Evolutionary conservation across 1,140 invertebrate species (phyloP).

Genomic region (Orussus abietinus): DNA sequence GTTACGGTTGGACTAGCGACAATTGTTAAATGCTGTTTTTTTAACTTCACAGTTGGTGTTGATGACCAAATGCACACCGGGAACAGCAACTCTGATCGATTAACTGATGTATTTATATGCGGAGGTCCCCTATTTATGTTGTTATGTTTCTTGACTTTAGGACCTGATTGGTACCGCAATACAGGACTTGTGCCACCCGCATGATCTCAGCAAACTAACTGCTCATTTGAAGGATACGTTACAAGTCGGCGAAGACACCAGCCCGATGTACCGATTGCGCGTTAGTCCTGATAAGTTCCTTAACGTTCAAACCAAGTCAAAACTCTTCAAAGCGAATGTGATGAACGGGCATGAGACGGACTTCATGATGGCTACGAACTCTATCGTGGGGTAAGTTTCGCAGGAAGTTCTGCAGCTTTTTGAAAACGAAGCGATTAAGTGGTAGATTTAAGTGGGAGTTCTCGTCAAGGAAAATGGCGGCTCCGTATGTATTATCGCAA

Average conservation of each 20-base stretch:
- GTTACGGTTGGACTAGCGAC: no score
- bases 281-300: slow-evolving; percentile 73
- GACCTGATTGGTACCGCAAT: slow-evolving; percentile 65
- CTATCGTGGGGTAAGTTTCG: slow-evolving; percentile 70
- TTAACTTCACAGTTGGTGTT: no score
- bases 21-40: no score
- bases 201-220: slow-evolving; percentile 68
- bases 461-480: no score
- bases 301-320: slow-evolving; percentile 84
- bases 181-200: slow-evolving; percentile 74
- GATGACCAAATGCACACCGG: no score
- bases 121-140: no score
- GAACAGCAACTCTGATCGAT: no score
- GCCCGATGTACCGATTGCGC: slow-evolving; percentile 74
- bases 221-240: slow-evolving; percentile 74
- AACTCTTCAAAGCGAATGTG: slow-evolving; percentile 71
- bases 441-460: background rate
- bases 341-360: slow-evolving; percentile 66
- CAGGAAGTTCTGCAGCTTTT: no score
- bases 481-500: no score
- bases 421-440: no score
- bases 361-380: slow-evolving; percentile 90
- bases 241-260: slow-evolving; percentile 64
- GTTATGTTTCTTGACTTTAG: slow-evolving; percentile 33
- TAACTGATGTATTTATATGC: no score